Percentiles rank a stretch among this genome's conserved stretches.
phyloP scores from a whole-genome alignment of 2,113 vertebrate species.

The Delphinapterus leucas region DNA sequence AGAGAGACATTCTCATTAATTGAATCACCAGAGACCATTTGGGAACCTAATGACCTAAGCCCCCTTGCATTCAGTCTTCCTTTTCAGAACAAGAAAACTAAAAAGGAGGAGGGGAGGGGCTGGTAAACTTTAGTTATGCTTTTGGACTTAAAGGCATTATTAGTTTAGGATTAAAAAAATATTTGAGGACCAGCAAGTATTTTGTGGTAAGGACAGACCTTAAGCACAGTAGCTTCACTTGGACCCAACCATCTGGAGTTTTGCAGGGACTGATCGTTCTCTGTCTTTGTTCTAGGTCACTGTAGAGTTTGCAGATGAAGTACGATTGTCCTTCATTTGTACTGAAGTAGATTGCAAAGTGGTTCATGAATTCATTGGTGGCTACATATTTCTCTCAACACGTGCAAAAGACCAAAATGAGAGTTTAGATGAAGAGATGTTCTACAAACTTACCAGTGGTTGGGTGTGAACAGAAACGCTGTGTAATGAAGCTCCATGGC shows the following conservation, averaged over 20 bases:
- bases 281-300: constrained; percentile 87
- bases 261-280: neutral
- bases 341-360: constrained; percentile 98
- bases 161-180: neutral
- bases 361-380: constrained; percentile 98
- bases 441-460: constrained; percentile 99
- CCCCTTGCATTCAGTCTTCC: neutral
- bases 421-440: constrained; percentile 99
- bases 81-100: neutral
- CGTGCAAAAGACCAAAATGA: constrained; percentile 99
- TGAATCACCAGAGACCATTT: constrained; percentile 3
- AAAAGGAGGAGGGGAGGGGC: neutral
- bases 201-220: neutral
- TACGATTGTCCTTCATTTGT: constrained; percentile 95
- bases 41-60: constrained; percentile 49
- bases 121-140: neutral
- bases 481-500: constrained; percentile 71
- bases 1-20: neutral
- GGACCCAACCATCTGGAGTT: too few relatives aligned
- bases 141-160: neutral
- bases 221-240: neutral
- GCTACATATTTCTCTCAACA: constrained; percentile 98
- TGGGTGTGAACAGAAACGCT: constrained; percentile 89
- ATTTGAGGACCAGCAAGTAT: neutral
- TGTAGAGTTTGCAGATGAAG: constrained; percentile 96